Evolutionary conservation across 2,797 vertebrate genomes (phyloP).

Genomic region (Holocentrus rufus): DNA sequence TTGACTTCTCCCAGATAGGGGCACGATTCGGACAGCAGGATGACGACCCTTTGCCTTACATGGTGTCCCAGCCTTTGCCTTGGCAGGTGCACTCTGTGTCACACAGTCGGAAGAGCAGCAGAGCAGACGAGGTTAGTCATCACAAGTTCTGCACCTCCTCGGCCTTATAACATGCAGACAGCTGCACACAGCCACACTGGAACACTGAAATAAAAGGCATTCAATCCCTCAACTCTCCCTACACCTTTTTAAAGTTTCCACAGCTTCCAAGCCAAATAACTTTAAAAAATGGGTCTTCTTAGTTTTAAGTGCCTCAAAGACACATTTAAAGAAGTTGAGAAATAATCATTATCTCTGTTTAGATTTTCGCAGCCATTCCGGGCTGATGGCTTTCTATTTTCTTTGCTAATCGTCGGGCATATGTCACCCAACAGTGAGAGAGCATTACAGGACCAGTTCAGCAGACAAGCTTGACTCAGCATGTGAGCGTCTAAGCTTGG

Average conservation of each 20-base stretch:
- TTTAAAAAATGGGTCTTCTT: not conserved
- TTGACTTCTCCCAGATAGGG: slow-evolving; percentile 71
- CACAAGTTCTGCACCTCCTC: not conserved
- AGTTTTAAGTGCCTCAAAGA: not conserved
- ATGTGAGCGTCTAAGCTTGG: slow-evolving; percentile 26
- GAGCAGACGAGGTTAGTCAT: slow-evolving; percentile 82
- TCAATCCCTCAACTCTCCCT: not conserved
- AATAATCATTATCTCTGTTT: not conserved
- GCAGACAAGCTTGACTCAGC: slow-evolving; percentile 42
- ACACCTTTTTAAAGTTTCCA: not conserved
- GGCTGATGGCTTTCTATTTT: no score
- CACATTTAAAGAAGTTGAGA: not conserved
- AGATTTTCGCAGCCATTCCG: not conserved
- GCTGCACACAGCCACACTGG: not conserved
- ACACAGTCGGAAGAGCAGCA: slow-evolving; percentile 84
- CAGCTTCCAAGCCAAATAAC: no score
- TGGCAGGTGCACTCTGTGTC: slow-evolving; percentile 90
- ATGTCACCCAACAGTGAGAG: not conserved
- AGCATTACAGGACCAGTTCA: slow-evolving; percentile 23
- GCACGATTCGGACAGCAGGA: slow-evolving; percentile 62
- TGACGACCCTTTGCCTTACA: slow-evolving; percentile 83
- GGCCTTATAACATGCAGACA: slow-evolving; percentile 1
- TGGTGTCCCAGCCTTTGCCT: slow-evolving; percentile 87
- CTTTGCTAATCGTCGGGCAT: slow-evolving; percentile 24
- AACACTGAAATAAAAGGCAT: not conserved